Evolutionary conservation across 2,113 vertebrate species (phyloP).

Genomic region (Gracilinanus agilis): DNA sequence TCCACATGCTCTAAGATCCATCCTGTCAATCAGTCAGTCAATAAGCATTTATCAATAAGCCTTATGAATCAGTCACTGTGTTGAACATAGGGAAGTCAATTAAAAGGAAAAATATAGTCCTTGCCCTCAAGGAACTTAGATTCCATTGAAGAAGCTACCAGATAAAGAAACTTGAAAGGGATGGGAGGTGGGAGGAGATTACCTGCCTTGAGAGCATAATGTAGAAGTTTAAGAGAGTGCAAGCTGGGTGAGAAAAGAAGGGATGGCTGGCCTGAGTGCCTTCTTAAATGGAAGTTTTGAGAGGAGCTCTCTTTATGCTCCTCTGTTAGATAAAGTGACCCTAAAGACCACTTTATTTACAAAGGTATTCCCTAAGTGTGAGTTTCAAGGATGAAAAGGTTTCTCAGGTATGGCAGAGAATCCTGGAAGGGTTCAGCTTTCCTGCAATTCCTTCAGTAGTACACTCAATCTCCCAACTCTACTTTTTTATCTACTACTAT

Average conservation of each 20-base stretch:
- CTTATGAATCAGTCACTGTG: background rate
- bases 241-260: background rate
- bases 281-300: background rate
- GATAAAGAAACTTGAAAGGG: background rate
- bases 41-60: background rate
- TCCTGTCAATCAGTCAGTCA: background rate
- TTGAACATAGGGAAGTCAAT: background rate
- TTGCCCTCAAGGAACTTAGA: background rate
- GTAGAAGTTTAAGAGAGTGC: background rate
- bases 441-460: background rate
- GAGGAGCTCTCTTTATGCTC: background rate
- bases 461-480: background rate
- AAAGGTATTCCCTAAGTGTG: background rate
- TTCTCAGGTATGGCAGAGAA: background rate
- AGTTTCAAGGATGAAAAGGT: background rate
- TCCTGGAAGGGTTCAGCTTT: background rate
- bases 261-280: background rate
- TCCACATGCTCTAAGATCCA: background rate
- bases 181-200: no score
- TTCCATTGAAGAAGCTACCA: background rate
- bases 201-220: accelerated
- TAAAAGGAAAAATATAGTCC: no score
- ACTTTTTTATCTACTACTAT: background rate
- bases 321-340: background rate
- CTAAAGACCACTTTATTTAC: background rate